Percentiles rank a stretch among this genome's conserved stretches.
phyloP scores from a whole-genome alignment of 2,113 vertebrate genomes.

The Garra rufa region DNA sequence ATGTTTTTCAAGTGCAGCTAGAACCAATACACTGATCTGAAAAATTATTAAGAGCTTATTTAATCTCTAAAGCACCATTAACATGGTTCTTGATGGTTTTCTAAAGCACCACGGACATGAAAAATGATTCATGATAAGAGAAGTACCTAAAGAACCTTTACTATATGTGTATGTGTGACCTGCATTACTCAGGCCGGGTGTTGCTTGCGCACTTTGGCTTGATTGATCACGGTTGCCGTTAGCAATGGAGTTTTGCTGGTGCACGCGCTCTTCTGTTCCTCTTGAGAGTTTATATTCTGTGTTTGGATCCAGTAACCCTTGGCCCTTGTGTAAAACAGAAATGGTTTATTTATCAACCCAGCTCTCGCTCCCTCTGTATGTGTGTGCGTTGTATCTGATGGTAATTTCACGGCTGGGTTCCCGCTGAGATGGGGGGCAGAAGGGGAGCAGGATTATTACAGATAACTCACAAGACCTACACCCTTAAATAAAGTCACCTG shows the following conservation, averaged over 20 bases:
- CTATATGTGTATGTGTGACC: neutral
- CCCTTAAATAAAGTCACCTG: constrained; percentile 30
- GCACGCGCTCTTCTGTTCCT: constrained; percentile 4
- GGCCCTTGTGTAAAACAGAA: constrained; percentile 45
- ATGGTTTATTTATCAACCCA: constrained; percentile 52
- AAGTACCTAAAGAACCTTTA: neutral
- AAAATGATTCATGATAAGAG: neutral
- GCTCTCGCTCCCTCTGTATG: constrained; percentile 7
- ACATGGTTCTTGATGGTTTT: neutral
- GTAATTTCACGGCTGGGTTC: constrained; percentile 75
- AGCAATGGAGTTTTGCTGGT: neutral
- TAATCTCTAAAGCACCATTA: neutral
- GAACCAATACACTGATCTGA: neutral
- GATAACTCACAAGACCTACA: constrained; percentile 59
- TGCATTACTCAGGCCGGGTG: constrained; percentile 3
- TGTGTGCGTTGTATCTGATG: constrained; percentile 67
- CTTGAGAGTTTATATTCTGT: constrained; percentile 43
- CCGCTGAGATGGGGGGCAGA: constrained; percentile 49
- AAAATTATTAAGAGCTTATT: neutral
- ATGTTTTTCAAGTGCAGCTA: neutral
- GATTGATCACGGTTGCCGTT: constrained; percentile 2
- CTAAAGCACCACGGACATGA: neutral
- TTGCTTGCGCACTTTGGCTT: neutral
- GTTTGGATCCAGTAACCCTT: constrained; percentile 45
- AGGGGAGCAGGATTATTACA: constrained; percentile 63